Conservation (phyloP, 1,140 invertebrate genomes). For the Lucilia cuprina region DNA sequence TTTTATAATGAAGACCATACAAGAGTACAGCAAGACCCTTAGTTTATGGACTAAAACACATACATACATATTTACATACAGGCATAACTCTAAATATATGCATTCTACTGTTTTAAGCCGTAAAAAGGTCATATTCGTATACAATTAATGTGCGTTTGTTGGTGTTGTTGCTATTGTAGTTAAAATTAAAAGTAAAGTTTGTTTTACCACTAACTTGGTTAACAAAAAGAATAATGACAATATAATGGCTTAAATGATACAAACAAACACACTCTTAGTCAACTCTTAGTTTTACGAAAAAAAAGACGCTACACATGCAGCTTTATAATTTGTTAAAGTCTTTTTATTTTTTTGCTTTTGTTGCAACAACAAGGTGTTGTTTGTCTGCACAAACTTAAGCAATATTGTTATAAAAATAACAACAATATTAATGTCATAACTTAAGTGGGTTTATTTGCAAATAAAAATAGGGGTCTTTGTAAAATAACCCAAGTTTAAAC, state of each 20-base stretch:
- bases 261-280: background rate
- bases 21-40: background rate
- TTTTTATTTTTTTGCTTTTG: background rate
- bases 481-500: too few species aligned
- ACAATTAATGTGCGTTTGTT: slow-evolving; percentile 26
- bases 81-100: background rate
- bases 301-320: slow-evolving; percentile 9
- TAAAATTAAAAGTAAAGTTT: background rate
- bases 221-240: slow-evolving; percentile 31
- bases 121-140: slow-evolving; percentile 21
- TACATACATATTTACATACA: too few species aligned
- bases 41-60: too few species aligned
- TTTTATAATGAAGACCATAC: background rate
- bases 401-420: background rate
- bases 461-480: too few species aligned
- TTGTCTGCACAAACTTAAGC: background rate
- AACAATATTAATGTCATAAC: background rate
- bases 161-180: background rate
- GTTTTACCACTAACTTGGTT: slow-evolving; percentile 1
- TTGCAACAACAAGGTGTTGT: background rate
- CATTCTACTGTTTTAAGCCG: background rate
- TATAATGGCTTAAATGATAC: slow-evolving; percentile 19
- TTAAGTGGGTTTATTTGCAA: background rate
- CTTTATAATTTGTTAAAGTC: background rate
- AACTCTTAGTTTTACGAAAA: background rate